Base-by-base conservation (phyloP, 2,797 vertebrate species). In the Sciurus vulgaris region DNA sequence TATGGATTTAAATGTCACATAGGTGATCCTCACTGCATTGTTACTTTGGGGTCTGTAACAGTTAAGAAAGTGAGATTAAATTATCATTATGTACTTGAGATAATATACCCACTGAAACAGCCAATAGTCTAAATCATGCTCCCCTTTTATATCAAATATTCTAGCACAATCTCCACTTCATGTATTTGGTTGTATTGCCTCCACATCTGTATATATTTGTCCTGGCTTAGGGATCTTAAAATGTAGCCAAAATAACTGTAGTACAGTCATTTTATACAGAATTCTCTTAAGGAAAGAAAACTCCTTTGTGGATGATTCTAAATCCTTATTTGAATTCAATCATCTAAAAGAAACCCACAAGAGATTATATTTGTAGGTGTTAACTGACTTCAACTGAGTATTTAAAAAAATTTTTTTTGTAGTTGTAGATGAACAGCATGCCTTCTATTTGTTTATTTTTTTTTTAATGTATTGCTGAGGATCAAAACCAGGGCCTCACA, bases 141-240 rank as follows among this genome's bases (percentile, higher is more conserved):
- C 59, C 28, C 49, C 6, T 33, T 94, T 74, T 85, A 61, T 79
- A 83, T 35, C 7, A 88, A 51, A 74, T 91, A 88, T 79, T 69
- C 86, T 94, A 33, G 22, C 22, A 88, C 76, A 81, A 24, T 76
- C 78, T 93, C 67, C 94, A 1, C 74, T 92, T 89, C n/a, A 33
- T 78, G 47, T 83, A 24, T 82, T 94, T 92, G 84, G 61, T 74
- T 63, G 91, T 86, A 1, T 74, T 79, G 30, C 35, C 28, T 86
- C 74, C 51, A 72, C 63, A 94, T 56, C 59, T 38, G 81, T 44
- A 67, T 84, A 5, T 38, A 70, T 96, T 96, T 94, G 9, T 81
- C 67, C 79, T 95, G n/a, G 61, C 83, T 93, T 85, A 49, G 24
- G 44, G 63, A 83, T 94, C 82, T 90, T 63, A 90, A 95, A 94